Percentiles rank a stretch among this genome's conserved stretches.
Evolutionary conservation across 2,797 vertebrate genomes (phyloP).

Genomic region (Brotula barbata): DNA sequence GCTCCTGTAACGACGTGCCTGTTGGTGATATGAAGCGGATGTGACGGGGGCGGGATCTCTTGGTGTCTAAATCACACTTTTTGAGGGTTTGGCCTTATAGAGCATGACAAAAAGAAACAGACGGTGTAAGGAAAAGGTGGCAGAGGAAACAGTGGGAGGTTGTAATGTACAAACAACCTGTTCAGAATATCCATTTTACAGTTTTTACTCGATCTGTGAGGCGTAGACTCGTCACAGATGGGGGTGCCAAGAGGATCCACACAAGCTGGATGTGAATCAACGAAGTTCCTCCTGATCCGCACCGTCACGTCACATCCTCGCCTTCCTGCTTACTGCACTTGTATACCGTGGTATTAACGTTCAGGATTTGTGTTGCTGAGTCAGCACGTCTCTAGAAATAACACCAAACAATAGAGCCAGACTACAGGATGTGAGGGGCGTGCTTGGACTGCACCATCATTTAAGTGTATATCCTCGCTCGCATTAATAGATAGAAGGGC

Average conservation of each 20-base stretch:
- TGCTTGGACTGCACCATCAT: too few species aligned
- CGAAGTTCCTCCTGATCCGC: too few species aligned
- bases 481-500: too few species aligned
- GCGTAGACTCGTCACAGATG: background rate
- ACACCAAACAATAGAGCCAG: too few species aligned
- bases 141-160: background rate
- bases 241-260: too few species aligned
- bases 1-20: background rate
- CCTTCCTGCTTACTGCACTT: too few species aligned
- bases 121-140: conserved; percentile 2
- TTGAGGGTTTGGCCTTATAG: background rate
- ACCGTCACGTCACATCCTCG: background rate
- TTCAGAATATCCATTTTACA: conserved; percentile 7
- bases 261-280: too few species aligned
- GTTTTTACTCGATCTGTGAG: conserved; percentile 7
- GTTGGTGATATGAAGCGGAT: conserved; percentile 2
- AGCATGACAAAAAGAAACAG: background rate
- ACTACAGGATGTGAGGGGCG: too few species aligned
- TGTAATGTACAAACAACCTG: background rate
- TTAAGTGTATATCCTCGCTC: too few species aligned
- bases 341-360: too few species aligned
- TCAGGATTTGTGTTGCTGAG: too few species aligned
- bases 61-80: background rate
- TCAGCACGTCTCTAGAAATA: too few species aligned
- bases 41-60: background rate